Evolutionary conservation across 2,797 vertebrate species (phyloP).

Genomic region (Phrynocephalus forsythii): DNA sequence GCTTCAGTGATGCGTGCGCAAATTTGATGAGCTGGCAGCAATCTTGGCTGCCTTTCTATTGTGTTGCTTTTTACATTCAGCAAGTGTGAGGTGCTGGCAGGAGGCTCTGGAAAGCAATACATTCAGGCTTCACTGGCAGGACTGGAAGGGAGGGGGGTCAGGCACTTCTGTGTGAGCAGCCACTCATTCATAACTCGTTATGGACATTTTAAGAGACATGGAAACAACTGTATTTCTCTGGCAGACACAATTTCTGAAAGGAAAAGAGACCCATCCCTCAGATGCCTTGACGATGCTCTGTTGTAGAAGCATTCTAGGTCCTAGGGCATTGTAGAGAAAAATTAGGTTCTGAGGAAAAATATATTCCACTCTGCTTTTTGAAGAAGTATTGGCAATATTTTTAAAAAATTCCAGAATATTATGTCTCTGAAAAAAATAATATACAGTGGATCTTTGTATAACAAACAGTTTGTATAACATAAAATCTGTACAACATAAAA

Average conservation of each 20-base stretch:
- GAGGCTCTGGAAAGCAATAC: conserved; percentile 2
- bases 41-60: conserved; percentile 26
- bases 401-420: background rate
- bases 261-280: background rate
- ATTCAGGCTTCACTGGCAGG: background rate
- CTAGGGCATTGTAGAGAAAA: background rate
- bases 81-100: conserved; percentile 19
- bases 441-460: too few species aligned
- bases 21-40: conserved; percentile 17
- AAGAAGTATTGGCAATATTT: background rate
- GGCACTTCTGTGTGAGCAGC: background rate
- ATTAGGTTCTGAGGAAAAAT: background rate
- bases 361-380: background rate
- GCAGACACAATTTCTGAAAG: background rate
- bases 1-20: conserved; percentile 12
- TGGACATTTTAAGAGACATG: conserved; percentile 11
- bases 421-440: too few species aligned
- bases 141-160: background rate
- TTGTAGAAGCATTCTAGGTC: too few species aligned
- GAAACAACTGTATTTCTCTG: background rate
- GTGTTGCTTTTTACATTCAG: conserved; percentile 39
- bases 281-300: background rate
- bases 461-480: too few species aligned
- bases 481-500: too few species aligned
- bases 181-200: conserved; percentile 16